Base-by-base conservation (phyloP, 1,140 invertebrate genomes). In the Gryllus bimaculatus region DNA sequence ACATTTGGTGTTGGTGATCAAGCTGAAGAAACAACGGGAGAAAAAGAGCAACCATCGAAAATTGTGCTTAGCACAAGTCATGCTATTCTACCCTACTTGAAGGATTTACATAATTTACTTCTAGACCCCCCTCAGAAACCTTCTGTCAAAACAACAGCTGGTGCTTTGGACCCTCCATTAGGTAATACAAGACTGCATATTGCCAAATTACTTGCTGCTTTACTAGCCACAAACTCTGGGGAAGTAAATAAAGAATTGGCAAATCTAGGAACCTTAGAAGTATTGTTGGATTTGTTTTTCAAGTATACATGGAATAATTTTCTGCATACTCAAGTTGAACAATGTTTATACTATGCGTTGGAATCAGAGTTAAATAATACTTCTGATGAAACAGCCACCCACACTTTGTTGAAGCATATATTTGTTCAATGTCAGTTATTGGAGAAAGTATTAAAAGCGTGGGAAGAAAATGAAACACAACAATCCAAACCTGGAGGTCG, bases 221-320 rank as follows among this genome's bases (percentile, higher is more conserved):
- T 96, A 77, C 87, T 95, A 76, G 85, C 87, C 75, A 90, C 90
- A 7, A 91, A 94, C 83, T 91, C 90, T 85, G 83, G 86, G 48
- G 88, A 89, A 81, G 86, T 94, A 81, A 86, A 87, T 82, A 83
- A 85, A 80, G 86, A 86, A 81, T 83, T 91, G 77, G 84, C 85
- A 78, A 84, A 88, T 80, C 83, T 92, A 79, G 88, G 89, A 81
- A 91, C 90, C 82, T 88, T 92, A 79, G 84, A 89, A 82, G 87
- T 90, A 81, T 84, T 93, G 82, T 84, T 92, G 86, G 92, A 96
- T 87, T 87, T 96, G 86, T 93, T 94, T 89, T 94, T 96, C 85
- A 88, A 90, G 84, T 95, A 93, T 88, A 88, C 90, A 48, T 92
- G 93, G 90, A 96, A 97, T 88, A 97, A 95, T 88, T 96, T 96